Evolutionary conservation across 2,113 vertebrate genomes (phyloP).

Genomic region (Saimiri boliviensis): DNA sequence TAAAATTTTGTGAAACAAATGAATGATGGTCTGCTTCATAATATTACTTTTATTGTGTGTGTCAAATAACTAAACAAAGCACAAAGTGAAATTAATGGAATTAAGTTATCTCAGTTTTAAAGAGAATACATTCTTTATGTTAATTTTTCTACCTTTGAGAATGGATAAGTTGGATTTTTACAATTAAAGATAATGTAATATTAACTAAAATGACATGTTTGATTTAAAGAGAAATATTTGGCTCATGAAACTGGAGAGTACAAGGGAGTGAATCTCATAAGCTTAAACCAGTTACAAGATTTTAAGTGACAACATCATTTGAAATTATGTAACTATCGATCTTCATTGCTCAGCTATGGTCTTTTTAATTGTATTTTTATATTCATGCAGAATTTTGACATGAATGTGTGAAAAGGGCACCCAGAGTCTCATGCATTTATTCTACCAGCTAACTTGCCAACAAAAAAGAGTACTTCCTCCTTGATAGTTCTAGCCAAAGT

Average conservation of each 20-base stretch:
- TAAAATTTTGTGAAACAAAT: neutral
- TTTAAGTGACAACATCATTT: neutral
- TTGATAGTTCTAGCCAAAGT: neutral
- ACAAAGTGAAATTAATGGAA: neutral
- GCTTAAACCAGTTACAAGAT: neutral
- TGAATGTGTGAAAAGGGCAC: neutral
- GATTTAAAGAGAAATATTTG: neutral
- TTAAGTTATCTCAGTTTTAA: neutral
- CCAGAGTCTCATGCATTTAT: neutral
- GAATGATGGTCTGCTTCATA: neutral
- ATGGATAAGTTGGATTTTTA: neutral
- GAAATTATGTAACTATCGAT: neutral
- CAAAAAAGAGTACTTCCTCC: neutral
- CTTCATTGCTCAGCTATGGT: neutral
- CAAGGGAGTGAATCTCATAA: neutral
- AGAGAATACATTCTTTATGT: neutral
- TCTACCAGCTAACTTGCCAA: neutral
- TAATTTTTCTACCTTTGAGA: neutral
- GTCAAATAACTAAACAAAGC: neutral
- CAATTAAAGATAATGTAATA: neutral
- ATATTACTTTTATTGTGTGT: neutral
- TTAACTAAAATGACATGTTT: neutral
- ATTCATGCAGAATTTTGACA: neutral
- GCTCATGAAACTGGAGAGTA: neutral
- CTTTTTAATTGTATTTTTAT: neutral